A percentile compares a stretch with the other conserved stretches of the same genome.
These are phyloP conservation scores for Bubo blakistoni DNA, from an alignment of 2,113 vertebrate species.

Conservation along the genomic window DNA sequence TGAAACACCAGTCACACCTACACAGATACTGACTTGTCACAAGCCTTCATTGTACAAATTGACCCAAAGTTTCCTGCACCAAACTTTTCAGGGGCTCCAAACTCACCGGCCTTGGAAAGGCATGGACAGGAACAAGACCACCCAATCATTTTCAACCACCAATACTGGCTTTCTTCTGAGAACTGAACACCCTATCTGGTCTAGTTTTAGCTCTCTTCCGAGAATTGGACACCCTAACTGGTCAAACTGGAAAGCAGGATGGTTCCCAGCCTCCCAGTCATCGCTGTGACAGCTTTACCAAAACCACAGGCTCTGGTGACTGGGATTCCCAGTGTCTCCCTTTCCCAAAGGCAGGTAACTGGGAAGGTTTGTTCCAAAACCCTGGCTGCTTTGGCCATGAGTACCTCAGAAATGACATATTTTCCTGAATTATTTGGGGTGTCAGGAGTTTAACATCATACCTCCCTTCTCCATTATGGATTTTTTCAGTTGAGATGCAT, in stretches of 20 bases:
- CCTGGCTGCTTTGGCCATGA: neutral
- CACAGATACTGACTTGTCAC: neutral
- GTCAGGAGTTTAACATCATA: neutral
- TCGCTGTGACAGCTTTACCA: neutral
- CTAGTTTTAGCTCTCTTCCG: neutral
- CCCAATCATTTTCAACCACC: neutral
- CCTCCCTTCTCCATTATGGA: neutral
- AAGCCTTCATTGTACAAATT: neutral
- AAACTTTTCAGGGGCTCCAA: neutral
- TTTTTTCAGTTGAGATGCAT: neutral
- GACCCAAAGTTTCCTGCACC: neutral
- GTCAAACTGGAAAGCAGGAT: slow-evolving; percentile 7
- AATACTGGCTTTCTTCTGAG: neutral
- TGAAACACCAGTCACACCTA: neutral
- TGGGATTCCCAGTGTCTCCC: neutral
- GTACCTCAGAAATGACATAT: neutral
- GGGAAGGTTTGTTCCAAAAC: neutral
- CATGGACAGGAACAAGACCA: neutral
- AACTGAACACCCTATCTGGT: neutral
- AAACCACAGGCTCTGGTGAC: neutral
- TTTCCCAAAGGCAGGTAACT: neutral
- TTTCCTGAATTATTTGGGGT: neutral
- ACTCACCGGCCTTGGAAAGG: neutral
- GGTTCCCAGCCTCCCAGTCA: neutral
- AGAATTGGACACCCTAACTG: neutral